Evolutionary conservation across 2,888 invertebrate species (phyloP), one percentile per base, ranked within the genome.

Genomic region (Heliconius ethilla): DNA sequence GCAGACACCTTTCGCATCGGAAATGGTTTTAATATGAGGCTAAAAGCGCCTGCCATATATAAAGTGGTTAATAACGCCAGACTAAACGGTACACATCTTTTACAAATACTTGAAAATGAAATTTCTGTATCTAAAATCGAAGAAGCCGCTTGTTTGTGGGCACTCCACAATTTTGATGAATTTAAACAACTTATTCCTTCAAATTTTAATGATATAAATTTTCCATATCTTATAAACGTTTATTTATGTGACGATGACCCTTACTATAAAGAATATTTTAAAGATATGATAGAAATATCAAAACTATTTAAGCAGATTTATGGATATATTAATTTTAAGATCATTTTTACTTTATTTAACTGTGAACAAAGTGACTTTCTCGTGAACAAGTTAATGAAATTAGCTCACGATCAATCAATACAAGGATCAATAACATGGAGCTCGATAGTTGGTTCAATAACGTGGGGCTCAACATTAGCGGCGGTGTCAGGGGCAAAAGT

Each of bases 61-160:
- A 65, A 59, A 25, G 22, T 70, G 27, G 72, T 81, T 7, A 72
- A 63, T 22, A 7, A 45, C 2, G 76, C 81, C 63, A 33, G 37
- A 3, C 76, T 79, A 33, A 67, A 70, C 15, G 15, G 40, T 18
- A 40, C 70, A n/a, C 59, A 79, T 27, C 62, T 82, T 25, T 70
- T 67, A 7, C 51, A 81, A 51, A 78, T 83, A 55, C 70, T 82
- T 18, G 37, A 67, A 73, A 45, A 78, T 11, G 81, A 82, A 29
- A 27, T 73, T 15, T 67, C 25, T 18, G 22, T 25, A 37, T 18
- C 22, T 11, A 40, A 74, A 40, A 81, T 80, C 29, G 74, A 75
- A 78, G 79, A 80, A 45, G 82, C 82, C 25, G 80, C 80, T 15
- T 83, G 82, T 76, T 65, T 22, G 6, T 83, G 82, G 82, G 82